A percentile compares a stretch with the other conserved stretches of the same genome.
phyloP scores from a whole-genome alignment of 2,888 invertebrate genomes.

The Leptopilina syphax region DNA sequence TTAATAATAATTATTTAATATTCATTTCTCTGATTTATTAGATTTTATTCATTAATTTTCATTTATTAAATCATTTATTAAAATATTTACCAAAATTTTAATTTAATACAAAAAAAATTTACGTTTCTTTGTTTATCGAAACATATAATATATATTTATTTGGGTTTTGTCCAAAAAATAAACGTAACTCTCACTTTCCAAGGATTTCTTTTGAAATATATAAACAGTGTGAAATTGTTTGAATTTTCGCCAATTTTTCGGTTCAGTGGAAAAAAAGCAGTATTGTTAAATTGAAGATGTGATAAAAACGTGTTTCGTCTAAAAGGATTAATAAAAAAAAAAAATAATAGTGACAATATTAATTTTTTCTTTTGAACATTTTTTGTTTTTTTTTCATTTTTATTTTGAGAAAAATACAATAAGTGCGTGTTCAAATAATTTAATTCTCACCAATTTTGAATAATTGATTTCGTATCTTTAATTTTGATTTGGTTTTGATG shows the following conservation, averaged over 20 bases:
- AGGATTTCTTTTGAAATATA: conserved; percentile 35
- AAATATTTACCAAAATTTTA: neutral
- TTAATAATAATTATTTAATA: too few species aligned
- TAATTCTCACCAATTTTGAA: neutral
- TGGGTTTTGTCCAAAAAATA: conserved; percentile 33
- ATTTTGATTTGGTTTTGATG: neutral
- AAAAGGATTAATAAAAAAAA: neutral
- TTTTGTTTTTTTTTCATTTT: neutral
- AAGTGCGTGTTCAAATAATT: neutral
- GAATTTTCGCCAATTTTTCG: conserved; percentile 22
- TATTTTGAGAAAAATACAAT: neutral
- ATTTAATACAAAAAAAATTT: neutral
- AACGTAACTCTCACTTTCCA: conserved; percentile 22
- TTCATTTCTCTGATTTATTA: too few species aligned
- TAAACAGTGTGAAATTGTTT: neutral
- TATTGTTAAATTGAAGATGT: neutral
- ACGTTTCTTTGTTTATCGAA: conserved; percentile 14
- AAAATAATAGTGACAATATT: too few species aligned
- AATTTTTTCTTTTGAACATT: neutral
- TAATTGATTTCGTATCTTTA: neutral
- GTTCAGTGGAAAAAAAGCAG: neutral
- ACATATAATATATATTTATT: conserved; percentile 9
- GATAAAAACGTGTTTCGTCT: neutral
- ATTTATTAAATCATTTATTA: too few species aligned
- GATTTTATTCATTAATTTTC: too few species aligned